A percentile compares a stretch with the other conserved stretches of the same genome.
phyloP scores from a whole-genome alignment of 2,888 invertebrate genomes.

The Tetranychus truncatus region DNA sequence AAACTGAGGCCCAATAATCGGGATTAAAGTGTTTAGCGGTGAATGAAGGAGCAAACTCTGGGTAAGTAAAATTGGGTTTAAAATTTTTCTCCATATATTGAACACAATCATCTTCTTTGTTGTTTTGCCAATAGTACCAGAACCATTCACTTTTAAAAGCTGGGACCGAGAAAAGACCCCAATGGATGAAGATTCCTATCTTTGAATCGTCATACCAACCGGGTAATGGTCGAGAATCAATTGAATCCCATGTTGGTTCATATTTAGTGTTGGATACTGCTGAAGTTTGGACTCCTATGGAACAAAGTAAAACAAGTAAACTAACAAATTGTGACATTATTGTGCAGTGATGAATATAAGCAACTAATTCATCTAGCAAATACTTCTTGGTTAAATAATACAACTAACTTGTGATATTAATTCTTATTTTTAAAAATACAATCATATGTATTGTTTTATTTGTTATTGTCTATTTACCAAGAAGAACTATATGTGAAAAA shows the following conservation, averaged over 20 bases:
- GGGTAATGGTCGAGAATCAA: slow-evolving; percentile 28
- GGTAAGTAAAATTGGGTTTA: slow-evolving; percentile 36
- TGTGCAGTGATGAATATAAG: neutral
- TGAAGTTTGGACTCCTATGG: neutral
- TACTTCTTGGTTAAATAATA: too few species aligned
- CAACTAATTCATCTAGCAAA: too few species aligned
- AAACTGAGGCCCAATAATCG: slow-evolving; percentile 35
- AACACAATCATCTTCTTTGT: slow-evolving; percentile 28
- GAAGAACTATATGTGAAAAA: too few species aligned
- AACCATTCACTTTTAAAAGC: slow-evolving; percentile 23
- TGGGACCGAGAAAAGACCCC: slow-evolving; percentile 29
- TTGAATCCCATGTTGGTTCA: slow-evolving; percentile 27
- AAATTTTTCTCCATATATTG: slow-evolving; percentile 35
- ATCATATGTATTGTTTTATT: too few species aligned
- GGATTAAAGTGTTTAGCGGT: slow-evolving; percentile 37
- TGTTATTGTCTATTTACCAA: too few species aligned
- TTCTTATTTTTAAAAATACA: too few species aligned
- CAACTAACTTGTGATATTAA: too few species aligned
- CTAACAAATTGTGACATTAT: neutral
- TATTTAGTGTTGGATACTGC: slow-evolving; percentile 19
- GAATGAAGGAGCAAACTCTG: slow-evolving; percentile 37
- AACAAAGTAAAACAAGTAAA: neutral
- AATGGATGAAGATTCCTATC: slow-evolving; percentile 28
- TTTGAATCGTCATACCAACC: slow-evolving; percentile 11
- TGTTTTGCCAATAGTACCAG: slow-evolving; percentile 23